Conservation (phyloP, 2,797 vertebrate genomes). For the Pangasius mekongensis region DNA sequence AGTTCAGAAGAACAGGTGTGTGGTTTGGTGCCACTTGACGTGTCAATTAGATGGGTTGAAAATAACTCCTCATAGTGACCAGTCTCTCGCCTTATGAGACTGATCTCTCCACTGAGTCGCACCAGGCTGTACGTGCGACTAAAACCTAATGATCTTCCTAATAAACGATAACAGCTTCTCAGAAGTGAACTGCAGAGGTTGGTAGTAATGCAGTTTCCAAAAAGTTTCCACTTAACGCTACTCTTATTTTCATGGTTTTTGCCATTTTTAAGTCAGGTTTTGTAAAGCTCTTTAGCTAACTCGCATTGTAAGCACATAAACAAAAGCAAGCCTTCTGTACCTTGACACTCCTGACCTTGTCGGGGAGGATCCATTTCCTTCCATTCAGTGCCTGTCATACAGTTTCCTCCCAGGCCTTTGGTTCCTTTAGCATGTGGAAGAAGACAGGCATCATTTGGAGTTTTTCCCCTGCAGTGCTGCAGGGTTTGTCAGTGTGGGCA, state of each 20-base stretch:
- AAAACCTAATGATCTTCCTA: background rate
- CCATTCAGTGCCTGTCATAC: slow-evolving; percentile 54
- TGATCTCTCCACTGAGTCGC: slow-evolving; percentile 30
- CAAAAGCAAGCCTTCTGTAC: slow-evolving; percentile 18
- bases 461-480: slow-evolving; percentile 65
- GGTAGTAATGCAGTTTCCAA: background rate
- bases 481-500: slow-evolving; percentile 63
- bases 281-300: background rate
- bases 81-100: slow-evolving; percentile 62
- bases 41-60: slow-evolving; percentile 73
- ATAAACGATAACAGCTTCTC: background rate
- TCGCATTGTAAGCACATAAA: background rate
- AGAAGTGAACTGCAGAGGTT: background rate
- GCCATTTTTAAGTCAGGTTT: background rate
- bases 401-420: slow-evolving; percentile 46
- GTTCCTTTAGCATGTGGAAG: slow-evolving; percentile 32
- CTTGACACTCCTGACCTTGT: slow-evolving; percentile 4
- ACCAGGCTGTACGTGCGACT: slow-evolving; percentile 37
- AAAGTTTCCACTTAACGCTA: no score
- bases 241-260: background rate
- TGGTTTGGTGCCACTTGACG: slow-evolving; percentile 77
- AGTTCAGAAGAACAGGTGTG: slow-evolving; percentile 67
- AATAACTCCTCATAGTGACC: slow-evolving; percentile 73
- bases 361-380: slow-evolving; percentile 17
- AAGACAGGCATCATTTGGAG: slow-evolving; percentile 61